These are phyloP conservation scores for Harpagifer antarcticus DNA, from an alignment of 2,797 vertebrate genomes.

Conservation along the genomic window DNA sequence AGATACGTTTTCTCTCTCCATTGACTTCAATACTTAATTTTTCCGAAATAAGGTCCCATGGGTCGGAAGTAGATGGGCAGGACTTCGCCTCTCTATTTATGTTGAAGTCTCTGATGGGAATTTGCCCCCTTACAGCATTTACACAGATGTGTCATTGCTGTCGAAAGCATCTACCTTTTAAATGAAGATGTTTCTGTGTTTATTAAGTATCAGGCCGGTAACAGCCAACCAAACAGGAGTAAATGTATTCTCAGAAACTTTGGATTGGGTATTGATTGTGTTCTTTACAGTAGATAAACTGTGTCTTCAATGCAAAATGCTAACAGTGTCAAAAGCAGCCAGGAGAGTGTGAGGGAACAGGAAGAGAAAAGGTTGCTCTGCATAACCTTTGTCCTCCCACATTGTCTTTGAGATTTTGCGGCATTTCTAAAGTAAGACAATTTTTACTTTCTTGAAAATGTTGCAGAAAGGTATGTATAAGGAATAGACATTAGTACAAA, in stretches of 20 bases:
- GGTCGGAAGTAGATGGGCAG: no score
- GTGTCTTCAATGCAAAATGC: constrained; percentile 25
- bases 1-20: no score
- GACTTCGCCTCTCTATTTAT: not conserved
- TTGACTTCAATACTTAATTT: no score
- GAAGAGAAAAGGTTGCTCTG: constrained; percentile 27
- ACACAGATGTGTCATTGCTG: constrained; percentile 6
- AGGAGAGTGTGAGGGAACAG: constrained; percentile 7
- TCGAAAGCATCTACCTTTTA: constrained; percentile 1
- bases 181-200: constrained; percentile 19
- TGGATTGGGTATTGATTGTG: constrained; percentile 58
- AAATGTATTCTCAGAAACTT: constrained; percentile 40
- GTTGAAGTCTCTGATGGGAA: constrained; percentile 33
- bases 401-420: constrained; percentile 45
- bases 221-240: constrained; percentile 20
- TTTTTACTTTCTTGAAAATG: constrained; percentile 18
- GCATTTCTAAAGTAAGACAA: constrained; percentile 8
- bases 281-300: constrained; percentile 56
- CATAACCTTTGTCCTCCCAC: constrained; percentile 36
- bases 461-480: constrained; percentile 5
- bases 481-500: not conserved
- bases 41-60: no score
- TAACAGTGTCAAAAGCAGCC: constrained; percentile 46
- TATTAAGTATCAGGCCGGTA: constrained; percentile 20
- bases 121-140: not conserved